phyloP scores from a whole-genome alignment of 2,888 invertebrate species.

The Abscondita cerata region DNA sequence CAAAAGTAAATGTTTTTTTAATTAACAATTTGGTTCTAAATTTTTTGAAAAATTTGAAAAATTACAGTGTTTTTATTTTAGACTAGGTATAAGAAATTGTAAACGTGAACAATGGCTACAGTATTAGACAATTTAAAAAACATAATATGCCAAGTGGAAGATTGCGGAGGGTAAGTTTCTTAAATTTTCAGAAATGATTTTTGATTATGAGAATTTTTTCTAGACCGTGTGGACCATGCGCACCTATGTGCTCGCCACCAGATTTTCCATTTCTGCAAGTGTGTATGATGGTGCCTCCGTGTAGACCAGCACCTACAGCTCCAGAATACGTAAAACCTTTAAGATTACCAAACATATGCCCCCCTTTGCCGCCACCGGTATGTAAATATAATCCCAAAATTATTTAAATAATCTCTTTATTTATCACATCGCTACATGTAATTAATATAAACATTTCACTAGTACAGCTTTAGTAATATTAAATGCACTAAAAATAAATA shows the following conservation, averaged over 20 bases:
- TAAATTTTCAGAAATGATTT: background rate
- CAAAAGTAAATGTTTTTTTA: conserved; percentile 1
- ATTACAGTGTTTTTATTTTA: background rate
- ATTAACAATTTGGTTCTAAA: conserved; percentile 7
- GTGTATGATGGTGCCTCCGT: conserved; percentile 49
- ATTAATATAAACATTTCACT: no score
- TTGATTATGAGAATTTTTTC: background rate
- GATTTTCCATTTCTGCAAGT: conserved; percentile 45
- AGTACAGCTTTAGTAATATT: background rate
- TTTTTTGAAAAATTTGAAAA: conserved; percentile 10
- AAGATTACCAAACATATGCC: conserved; percentile 37
- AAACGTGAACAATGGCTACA: conserved; percentile 18
- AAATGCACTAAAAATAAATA: conserved; percentile 4
- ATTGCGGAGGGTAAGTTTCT: conserved; percentile 16
- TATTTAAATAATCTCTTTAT: background rate
- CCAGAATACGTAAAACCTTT: conserved; percentile 52
- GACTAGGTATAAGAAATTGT: background rate
- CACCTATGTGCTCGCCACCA: conserved; percentile 18
- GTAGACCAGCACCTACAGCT: conserved; percentile 47
- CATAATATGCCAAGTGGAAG: conserved; percentile 36
- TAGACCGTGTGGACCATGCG: conserved; percentile 1
- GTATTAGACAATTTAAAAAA: conserved; percentile 33
- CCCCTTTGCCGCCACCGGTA: conserved; percentile 19
- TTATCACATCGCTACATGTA: background rate
- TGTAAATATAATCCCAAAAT: background rate